These are phyloP conservation scores for Artemia sinica DNA, from an alignment of 2,888 invertebrate species.

Conservation along the genomic window DNA sequence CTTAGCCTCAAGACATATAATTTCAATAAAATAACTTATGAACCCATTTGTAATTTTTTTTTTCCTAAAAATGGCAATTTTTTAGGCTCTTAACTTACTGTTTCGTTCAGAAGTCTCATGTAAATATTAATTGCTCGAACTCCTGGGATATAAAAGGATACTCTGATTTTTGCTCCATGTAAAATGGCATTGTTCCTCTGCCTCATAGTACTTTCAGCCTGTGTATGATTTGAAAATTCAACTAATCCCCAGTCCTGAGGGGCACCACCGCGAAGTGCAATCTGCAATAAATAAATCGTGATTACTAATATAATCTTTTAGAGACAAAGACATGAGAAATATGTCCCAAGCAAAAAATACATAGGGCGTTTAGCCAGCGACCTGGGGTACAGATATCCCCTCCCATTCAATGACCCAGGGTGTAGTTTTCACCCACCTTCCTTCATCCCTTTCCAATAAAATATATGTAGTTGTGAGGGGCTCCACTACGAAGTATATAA, in stretches of 20 bases:
- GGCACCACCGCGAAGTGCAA: constrained; percentile 36
- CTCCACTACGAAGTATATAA: too few species aligned
- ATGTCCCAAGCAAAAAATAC: too few species aligned
- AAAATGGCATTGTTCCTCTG: constrained; percentile 31
- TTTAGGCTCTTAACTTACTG: constrained; percentile 27
- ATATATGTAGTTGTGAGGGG: too few species aligned
- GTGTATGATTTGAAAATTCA: constrained; percentile 34
- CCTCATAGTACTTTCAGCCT: constrained; percentile 33
- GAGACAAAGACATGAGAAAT: too few species aligned
- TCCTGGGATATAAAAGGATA: constrained; percentile 38
- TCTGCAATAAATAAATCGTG: constrained; percentile 29
- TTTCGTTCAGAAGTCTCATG: constrained; percentile 34
- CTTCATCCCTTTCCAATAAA: too few species aligned
- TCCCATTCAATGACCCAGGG: too few species aligned
- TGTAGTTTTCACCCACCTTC: too few species aligned
- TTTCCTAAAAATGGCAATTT: too few species aligned
- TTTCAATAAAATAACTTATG: constrained; percentile 2
- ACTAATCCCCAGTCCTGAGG: constrained; percentile 39
- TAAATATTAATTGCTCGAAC: constrained; percentile 38
- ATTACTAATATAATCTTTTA: too few species aligned
- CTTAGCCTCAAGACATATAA: neutral
- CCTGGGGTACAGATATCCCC: too few species aligned
- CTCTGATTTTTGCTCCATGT: constrained; percentile 32
- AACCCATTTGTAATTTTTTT: neutral
- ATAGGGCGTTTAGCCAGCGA: too few species aligned